Evolutionary conservation across 2,113 vertebrate species (phyloP), one percentile per base, ranked within the genome.

Genomic region (Passer montanus): DNA sequence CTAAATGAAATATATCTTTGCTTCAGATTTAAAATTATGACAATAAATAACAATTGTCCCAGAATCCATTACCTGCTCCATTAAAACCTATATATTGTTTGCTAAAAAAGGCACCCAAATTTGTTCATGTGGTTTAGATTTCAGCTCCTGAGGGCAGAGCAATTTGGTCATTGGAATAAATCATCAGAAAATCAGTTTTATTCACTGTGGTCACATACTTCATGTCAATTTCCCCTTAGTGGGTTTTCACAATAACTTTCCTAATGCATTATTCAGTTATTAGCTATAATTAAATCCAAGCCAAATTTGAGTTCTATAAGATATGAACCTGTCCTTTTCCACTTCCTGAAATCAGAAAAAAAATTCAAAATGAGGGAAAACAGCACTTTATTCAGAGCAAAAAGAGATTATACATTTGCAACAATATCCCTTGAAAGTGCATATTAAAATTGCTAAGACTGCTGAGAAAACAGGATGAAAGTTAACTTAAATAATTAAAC

Each of bases 401-500:
- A 84, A 89, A 35, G 4, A 88, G n/a, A 35, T 5, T 5, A 5
- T 41, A 30, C 10, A 4, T 77, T 87, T 91, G 6, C 35, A 62
- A 53, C 2, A 28, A 13, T 44, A 43, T 80, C 12, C n/a, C 63
- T 80, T 84, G 58, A 79, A 86, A 50, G 18, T 26, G 4, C 8
- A 35, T n/a, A 23, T 75, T 69, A 52, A 88, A 92, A 79, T 75
- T 74, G 6, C 15, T 49, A 72, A 52, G 33, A 15, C 58, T 73
- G 11, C 23, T 88, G 60, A 70, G 60, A 85, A 73, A 79, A 89
- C 13, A 94, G 43, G 35, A 85, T 83, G 60, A 76, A 64, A 58
- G 62, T 79, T 89, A 73, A 75, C 60, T 81, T 94, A 76, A 92
- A 93, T 95, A 94, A 93, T 95, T 95, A 70, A 95, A 90, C 33